Percentiles rank a stretch among this genome's conserved stretches.
Conservation (phyloP, 2,797 vertebrate genomes). For the Schizopygopsis malacanthus region DNA sequence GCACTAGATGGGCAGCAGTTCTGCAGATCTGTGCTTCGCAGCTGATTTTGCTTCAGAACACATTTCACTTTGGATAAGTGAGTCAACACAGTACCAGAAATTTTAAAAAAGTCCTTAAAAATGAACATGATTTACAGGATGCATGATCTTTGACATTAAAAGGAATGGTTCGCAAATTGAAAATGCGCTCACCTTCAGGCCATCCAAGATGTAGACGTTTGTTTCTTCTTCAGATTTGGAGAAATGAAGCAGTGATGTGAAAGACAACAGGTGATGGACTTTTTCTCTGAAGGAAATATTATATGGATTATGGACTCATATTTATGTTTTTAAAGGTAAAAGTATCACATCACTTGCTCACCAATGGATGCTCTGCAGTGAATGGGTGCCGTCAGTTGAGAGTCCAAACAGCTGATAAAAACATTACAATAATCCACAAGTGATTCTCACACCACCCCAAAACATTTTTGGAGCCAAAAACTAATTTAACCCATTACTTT, state of each 20-base stretch:
- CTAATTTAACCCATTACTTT: too few species aligned
- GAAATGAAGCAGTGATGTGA: not conserved
- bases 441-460: not conserved
- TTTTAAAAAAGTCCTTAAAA: not conserved
- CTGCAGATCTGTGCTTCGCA: not conserved
- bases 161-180: not conserved
- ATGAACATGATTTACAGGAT: not conserved
- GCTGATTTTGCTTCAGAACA: not conserved
- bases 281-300: too few species aligned
- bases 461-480: too few species aligned
- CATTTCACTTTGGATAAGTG: not conserved
- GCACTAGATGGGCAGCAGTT: not conserved
- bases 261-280: too few species aligned
- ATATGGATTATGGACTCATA: too few species aligned
- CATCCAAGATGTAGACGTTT: not conserved
- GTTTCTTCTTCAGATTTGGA: not conserved
- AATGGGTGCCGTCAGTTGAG: not conserved
- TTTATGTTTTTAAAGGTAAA: too few species aligned
- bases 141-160: not conserved
- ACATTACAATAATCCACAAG: not conserved
- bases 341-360: not conserved
- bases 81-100: not conserved
- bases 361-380: not conserved
- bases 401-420: not conserved
- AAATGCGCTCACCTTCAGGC: not conserved